These are phyloP conservation scores for Okamejei kenojei DNA, from an alignment of 2,797 vertebrate species.

Conservation along the genomic window DNA sequence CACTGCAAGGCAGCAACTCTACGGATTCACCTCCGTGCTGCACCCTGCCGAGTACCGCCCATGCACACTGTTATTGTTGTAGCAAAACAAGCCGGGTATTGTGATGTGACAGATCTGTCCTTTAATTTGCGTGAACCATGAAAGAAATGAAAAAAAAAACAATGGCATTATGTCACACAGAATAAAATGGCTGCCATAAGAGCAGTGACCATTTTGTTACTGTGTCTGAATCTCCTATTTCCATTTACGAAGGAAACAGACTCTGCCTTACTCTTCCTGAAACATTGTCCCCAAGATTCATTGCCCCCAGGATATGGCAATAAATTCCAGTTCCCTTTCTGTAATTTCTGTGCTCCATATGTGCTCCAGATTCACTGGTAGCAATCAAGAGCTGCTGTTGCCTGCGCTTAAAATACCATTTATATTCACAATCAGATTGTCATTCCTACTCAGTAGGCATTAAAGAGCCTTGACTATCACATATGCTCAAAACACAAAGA, in stretches of 20 bases:
- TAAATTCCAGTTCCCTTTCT: not conserved
- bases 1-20: too few species aligned
- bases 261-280: not conserved
- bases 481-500: not conserved
- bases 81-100: not conserved
- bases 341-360: not conserved
- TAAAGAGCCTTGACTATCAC: not conserved
- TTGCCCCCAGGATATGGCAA: not conserved
- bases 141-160: not conserved
- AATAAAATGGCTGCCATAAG: not conserved
- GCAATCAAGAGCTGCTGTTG: not conserved
- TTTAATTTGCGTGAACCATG: not conserved
- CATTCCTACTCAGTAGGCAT: not conserved
- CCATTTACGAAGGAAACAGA: not conserved
- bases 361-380: not conserved
- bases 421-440: not conserved
- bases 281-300: not conserved
- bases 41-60: too few species aligned
- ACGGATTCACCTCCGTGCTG: too few species aligned
- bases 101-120: not conserved
- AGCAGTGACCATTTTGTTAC: not conserved
- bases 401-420: not conserved
- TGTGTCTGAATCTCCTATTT: not conserved
- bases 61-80: not conserved
- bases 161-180: not conserved